Percentiles rank a stretch among this genome's conserved stretches.
Conservation (phyloP, 37 sponge, comb jelly and placozoan species). For the Theonella swinhoei region DNA sequence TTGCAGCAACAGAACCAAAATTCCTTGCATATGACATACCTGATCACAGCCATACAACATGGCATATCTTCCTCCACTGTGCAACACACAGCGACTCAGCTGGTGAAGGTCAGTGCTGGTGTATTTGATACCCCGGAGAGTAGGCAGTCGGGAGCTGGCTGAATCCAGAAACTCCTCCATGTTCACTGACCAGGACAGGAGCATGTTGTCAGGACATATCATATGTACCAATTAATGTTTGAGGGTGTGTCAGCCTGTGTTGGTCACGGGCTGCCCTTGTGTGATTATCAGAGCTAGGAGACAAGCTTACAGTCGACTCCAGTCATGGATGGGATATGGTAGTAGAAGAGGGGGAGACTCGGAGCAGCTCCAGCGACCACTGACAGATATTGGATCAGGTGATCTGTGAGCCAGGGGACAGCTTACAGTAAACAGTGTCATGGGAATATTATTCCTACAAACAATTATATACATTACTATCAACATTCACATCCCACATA, state of each 20-base stretch:
- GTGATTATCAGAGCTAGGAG: not conserved
- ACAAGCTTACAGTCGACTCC: conserved; percentile 65
- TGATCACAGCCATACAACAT: conserved; percentile 74
- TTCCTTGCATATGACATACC: conserved; percentile 25
- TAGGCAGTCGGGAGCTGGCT: conserved; percentile 47
- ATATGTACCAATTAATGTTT: too few relatives aligned
- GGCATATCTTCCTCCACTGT: conserved; percentile 48
- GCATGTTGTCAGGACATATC: too few relatives aligned
- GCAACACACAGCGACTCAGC: conserved; percentile 54
- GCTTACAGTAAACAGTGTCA: not conserved
- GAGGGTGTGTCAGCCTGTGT: not conserved
- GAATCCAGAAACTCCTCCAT: conserved; percentile 73
- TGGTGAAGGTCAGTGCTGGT: conserved; percentile 41
- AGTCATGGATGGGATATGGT: conserved; percentile 73
- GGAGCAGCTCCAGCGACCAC: conserved; percentile 72
- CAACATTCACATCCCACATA: too few relatives aligned
- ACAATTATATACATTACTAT: not conserved
- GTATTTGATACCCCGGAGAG: conserved; percentile 71
- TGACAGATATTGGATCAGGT: conserved; percentile 57
- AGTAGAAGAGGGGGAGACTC: conserved; percentile 69
- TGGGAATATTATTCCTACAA: not conserved
- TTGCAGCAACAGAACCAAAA: too few relatives aligned
- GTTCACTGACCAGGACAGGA: conserved; percentile 42
- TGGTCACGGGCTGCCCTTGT: not conserved
- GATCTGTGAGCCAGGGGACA: conserved; percentile 48